Evolutionary conservation across 1,140 invertebrate genomes (phyloP), one percentile per base, ranked within the genome.

Genomic region (Neotoxoptera formosana): DNA sequence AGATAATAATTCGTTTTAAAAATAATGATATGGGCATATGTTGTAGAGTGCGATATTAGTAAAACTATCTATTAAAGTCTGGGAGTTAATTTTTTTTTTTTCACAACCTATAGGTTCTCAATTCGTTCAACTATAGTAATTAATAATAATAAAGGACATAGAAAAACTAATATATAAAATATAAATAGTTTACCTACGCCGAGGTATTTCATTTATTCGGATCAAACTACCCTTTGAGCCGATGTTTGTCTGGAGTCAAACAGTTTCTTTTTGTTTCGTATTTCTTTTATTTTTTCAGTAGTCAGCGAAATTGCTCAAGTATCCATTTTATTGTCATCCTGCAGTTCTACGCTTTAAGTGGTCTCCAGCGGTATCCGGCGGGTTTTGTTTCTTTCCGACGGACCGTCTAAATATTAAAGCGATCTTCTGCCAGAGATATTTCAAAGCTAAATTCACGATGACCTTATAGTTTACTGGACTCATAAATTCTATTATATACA

Each of bases 221-320:
- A 47, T 45, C 51, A 51, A 51, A 51, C 51, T 51, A 89, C 36
- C n/a, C 51, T 90, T 90, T 41, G 53, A 90, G 11, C 87, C n/a
- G 34, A 89, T 8, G 87, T 56, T 51, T 51, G 51, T 56, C 53
- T 30, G 88, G 30, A 36, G 53, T 90, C 47, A 88, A 88, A 90
- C 88, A 88, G 53, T 41, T 56, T 34, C 47, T 36, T 88, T 90
- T 90, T 90, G 34, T 89, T 89, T 17, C 20, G 48, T 88, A 88
- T 89, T 88, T 34, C 0, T 48, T 51, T 51, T 89, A 53, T 53
- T 89, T 89, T 89, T 89, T 25, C 88, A 25, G 53, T 36, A 89
- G 88, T 90, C 56, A 60, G 88, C 34, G 25, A 90, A 41, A 56
- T 90, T 34, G 14, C 60, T 51, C 90, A 51, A 83, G 48, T 83